Base-by-base conservation (phyloP, 2,113 vertebrate species). In the Syngnathus typhle region DNA sequence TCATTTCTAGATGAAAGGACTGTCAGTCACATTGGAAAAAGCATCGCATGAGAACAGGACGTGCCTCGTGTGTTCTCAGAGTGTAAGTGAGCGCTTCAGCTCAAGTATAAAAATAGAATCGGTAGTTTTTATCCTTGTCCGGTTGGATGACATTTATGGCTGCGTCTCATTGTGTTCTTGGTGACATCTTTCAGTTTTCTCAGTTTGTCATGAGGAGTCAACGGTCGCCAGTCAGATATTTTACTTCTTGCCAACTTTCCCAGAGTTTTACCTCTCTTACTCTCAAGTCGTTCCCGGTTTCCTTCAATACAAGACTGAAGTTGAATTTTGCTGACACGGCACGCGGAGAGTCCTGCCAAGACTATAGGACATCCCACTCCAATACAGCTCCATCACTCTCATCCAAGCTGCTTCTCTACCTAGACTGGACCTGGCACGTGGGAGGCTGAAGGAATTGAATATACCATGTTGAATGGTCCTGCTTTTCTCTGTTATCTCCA, bases 301-400 rank as follows among this genome's bases (percentile, higher is more conserved):
- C 63, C 60, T 77, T 68, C 76, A 65, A 11, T 5, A 4, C 51
- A 61, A 19, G 39, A 52, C 47, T 51, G 43, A 32, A 27, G 52
- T 51, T 49, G 70, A 13, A 27, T 82, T 81, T 62, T 78, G 80
- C 82, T 83, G 76, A 78, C 67, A 71, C 69, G 67, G 78, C 71
- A 61, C 68, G 47, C 38, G 38, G 71, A 67, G 37, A 60, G 59
- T 67, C 43, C 68, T 75, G 73, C 73, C 69, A 71, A 66, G 38
- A 41, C 59, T 63, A 70, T 68, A 44, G 52, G 62, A 52, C 70
- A 65, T 13, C 60, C 54, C 73, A 62, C 71, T 72, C 68, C 75
- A 68, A 54, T 70, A n/a, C 77, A 72, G 70, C 73, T 65, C 81
- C 76, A 80, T 83, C 51, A 5, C 56, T 32, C 61, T 79, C 73